A percentile compares a stretch with the other conserved stretches of the same genome.
Evolutionary conservation across 2,113 vertebrate species (phyloP).

Genomic region (Perca fluviatilis): DNA sequence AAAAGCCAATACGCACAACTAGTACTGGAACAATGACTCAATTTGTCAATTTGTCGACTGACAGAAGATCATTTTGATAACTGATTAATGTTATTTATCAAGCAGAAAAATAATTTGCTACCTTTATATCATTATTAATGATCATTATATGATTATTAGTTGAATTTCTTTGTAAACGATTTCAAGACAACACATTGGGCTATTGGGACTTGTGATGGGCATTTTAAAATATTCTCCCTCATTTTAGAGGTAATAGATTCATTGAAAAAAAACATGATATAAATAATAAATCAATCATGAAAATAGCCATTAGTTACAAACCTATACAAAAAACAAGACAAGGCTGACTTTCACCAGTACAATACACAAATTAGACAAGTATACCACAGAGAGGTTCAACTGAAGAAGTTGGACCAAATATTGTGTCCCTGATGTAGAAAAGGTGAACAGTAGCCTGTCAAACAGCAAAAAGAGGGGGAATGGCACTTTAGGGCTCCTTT

Average conservation of each 20-base stretch:
- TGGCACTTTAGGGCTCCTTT: not conserved
- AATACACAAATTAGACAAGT: not conserved
- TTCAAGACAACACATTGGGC: not conserved
- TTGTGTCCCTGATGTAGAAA: not conserved
- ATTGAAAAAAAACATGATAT: not conserved
- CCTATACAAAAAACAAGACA: not conserved
- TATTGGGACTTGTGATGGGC: not conserved
- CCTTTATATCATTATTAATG: not conserved
- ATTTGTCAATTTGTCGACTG: not conserved
- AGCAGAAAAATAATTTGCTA: not conserved
- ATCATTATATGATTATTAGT: not conserved
- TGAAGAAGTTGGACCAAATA: not conserved
- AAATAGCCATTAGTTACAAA: not conserved
- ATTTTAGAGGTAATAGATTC: no score
- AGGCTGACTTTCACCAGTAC: no score
- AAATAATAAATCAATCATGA: not conserved
- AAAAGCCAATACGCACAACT: slow-evolving; percentile 34
- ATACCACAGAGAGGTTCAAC: not conserved
- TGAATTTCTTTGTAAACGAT: not conserved
- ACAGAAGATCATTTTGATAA: not conserved
- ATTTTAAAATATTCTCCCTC: not conserved
- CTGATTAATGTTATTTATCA: not conserved
- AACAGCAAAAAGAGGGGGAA: not conserved
- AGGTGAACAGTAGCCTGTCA: not conserved
- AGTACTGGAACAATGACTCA: not conserved